phyloP scores from a whole-genome alignment of 1,140 invertebrate species.

The Ylistrum balloti region DNA sequence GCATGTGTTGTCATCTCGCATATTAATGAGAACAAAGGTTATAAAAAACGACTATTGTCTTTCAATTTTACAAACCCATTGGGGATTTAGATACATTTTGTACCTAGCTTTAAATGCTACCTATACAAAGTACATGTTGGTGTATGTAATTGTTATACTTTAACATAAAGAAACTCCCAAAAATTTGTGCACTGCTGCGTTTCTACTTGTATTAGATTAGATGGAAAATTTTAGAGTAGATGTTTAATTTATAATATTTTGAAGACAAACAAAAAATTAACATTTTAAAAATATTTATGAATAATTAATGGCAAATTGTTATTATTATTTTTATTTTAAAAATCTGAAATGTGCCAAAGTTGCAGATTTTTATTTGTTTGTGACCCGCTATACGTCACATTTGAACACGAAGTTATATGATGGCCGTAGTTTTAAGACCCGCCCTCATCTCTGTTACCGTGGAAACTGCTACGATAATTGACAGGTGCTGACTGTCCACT shows the following conservation, averaged over 20 bases:
- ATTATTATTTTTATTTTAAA: neutral
- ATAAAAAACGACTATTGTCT: constrained; percentile 30
- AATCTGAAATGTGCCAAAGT: constrained; percentile 38
- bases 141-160: constrained; percentile 36
- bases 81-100: constrained; percentile 19
- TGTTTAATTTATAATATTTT: constrained; percentile 29
- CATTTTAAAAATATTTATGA: constrained; percentile 24
- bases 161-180: neutral
- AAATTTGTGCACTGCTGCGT: constrained; percentile 32
- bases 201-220: constrained; percentile 39
- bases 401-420: constrained; percentile 39
- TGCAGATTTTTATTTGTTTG: constrained; percentile 40
- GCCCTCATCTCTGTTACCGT: constrained; percentile 37
- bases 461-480: constrained; percentile 31
- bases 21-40: constrained; percentile 18
- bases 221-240: constrained; percentile 34
- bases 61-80: constrained; percentile 40
- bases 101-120: constrained; percentile 11
- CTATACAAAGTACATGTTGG: constrained; percentile 33
- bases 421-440: constrained; percentile 31
- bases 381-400: neutral
- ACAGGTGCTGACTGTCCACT: neutral
- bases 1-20: constrained; percentile 25
- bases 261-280: constrained; percentile 15
- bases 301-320: constrained; percentile 36